Conservation (phyloP, 2,113 vertebrate genomes). For the Crypturellus undulatus region DNA sequence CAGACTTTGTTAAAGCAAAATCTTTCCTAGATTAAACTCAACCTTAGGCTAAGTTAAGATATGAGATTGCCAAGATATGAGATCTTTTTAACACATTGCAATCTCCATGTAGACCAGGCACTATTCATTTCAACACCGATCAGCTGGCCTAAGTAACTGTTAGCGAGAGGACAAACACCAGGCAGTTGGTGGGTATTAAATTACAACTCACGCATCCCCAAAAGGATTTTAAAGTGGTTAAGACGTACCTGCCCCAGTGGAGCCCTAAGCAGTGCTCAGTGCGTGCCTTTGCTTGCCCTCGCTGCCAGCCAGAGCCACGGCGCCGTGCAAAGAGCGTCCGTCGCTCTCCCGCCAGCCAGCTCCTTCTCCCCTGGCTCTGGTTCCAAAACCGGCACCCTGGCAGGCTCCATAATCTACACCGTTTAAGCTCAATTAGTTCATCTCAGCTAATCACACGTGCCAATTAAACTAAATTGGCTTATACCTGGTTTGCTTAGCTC, state of each 20-base stretch:
- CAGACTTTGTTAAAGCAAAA: not conserved
- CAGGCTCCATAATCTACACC: not conserved
- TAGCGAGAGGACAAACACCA: constrained; percentile 3
- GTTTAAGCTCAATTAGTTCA: not conserved
- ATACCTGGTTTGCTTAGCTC: not conserved
- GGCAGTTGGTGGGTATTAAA: not conserved
- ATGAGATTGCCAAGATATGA: not conserved
- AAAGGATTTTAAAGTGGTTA: not conserved
- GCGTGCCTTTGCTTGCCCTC: accelerated
- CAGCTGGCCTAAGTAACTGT: not conserved
- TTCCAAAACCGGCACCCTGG: accelerated
- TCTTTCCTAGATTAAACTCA: constrained; percentile 20
- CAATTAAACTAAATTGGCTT: not conserved
- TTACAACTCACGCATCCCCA: not conserved
- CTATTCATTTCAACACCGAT: constrained; percentile 4
- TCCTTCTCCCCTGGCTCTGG: not conserved
- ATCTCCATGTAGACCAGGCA: not conserved
- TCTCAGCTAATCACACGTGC: not conserved
- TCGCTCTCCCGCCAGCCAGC: too few species aligned
- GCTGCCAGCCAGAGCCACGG: not conserved
- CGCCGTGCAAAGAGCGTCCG: accelerated
- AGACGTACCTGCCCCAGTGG: constrained; percentile 2
- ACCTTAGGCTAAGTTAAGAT: not conserved
- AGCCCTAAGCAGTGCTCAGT: not conserved
- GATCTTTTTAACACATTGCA: not conserved